Evolutionary conservation across 2,888 invertebrate genomes (phyloP).

Genomic region (Myathropa florea): DNA sequence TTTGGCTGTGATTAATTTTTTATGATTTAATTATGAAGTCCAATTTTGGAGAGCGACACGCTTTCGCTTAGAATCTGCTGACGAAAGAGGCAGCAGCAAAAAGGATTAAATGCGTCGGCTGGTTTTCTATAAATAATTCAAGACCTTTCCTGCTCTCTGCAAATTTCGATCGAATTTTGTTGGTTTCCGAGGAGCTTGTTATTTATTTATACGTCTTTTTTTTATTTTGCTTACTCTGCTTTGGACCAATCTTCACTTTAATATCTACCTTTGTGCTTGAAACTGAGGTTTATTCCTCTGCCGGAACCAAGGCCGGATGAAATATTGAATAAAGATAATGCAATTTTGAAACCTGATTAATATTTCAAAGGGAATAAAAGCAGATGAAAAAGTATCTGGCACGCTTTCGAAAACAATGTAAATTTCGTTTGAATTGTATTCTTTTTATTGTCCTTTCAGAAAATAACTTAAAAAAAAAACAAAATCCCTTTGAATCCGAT

Average conservation of each 20-base stretch:
- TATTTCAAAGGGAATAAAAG: conserved; percentile 3
- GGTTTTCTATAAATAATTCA: conserved; percentile 3
- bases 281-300: background rate
- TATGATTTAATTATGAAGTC: conserved; percentile 14
- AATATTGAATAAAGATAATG: conserved; percentile 44
- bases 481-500: background rate
- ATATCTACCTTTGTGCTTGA: background rate
- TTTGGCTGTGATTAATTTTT: conserved; percentile 1
- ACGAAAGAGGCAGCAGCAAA: background rate
- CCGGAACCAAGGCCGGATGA: background rate
- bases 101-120: conserved; percentile 24
- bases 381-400: background rate
- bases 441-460: background rate
- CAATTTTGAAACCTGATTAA: conserved; percentile 33
- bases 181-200: conserved; percentile 7
- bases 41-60: background rate
- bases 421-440: background rate
- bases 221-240: background rate
- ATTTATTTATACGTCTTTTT: conserved; percentile 21
- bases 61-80: background rate
- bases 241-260: background rate
- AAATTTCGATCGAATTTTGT: conserved; percentile 15
- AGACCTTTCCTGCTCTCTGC: background rate
- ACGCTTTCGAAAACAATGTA: background rate
- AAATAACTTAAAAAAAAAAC: background rate